These are phyloP conservation scores for Dendropsophus ebraccatus DNA, from an alignment of 2,113 vertebrate genomes.

Conservation along the genomic window DNA sequence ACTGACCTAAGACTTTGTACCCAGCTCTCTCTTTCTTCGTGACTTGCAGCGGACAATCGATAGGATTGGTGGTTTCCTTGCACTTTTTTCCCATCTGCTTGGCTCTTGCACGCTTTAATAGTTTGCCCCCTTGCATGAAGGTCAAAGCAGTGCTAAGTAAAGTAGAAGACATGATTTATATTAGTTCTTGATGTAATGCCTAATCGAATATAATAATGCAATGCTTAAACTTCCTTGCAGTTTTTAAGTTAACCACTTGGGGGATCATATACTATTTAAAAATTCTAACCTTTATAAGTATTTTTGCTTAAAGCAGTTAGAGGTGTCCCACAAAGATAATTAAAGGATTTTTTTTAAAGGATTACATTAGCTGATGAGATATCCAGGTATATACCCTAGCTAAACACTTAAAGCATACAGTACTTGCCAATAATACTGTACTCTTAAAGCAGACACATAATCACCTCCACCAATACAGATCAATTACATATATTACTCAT, in stretches of 20 bases:
- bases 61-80: conserved; percentile 95
- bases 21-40: conserved; percentile 89
- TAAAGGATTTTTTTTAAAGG: neutral
- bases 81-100: conserved; percentile 92
- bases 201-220: neutral
- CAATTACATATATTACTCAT: too few relatives aligned
- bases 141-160: conserved; percentile 88
- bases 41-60: conserved; percentile 87
- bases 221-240: neutral
- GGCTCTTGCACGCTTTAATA: conserved; percentile 96
- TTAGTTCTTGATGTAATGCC: neutral
- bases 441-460: too few relatives aligned
- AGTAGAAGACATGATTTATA: neutral
- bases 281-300: neutral
- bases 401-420: too few relatives aligned
- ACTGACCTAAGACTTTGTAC: conserved; percentile 88
- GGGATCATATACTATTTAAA: neutral
- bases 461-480: too few relatives aligned
- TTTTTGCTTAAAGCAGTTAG: too few relatives aligned
- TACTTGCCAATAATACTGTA: too few relatives aligned
- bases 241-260: neutral
- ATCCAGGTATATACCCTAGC: too few relatives aligned
- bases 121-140: conserved; percentile 91
- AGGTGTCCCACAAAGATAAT: too few relatives aligned
- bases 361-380: neutral